Percentiles rank a stretch among this genome's conserved stretches.
Evolutionary conservation across 2,888 invertebrate genomes (phyloP).

Genomic region (Drosophila meridionalis): DNA sequence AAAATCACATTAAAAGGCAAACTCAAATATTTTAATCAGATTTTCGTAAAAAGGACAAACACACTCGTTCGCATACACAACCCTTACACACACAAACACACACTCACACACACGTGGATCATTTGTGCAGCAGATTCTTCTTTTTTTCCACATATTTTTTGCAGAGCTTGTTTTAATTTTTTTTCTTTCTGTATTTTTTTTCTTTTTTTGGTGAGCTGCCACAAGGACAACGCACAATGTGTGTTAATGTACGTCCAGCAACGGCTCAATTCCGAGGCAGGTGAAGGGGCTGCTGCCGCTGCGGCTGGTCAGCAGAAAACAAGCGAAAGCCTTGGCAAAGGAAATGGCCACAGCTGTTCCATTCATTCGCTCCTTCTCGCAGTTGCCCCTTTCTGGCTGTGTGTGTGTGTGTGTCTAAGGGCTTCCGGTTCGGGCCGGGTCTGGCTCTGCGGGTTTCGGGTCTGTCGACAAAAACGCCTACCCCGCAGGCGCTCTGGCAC

Average conservation of each 20-base stretch:
- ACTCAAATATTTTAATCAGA: constrained; percentile 84
- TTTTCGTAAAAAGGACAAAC: constrained; percentile 79
- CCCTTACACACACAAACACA: constrained; percentile 26
- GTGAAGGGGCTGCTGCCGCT: constrained; percentile 29
- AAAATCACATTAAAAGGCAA: constrained; percentile 84
- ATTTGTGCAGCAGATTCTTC: constrained; percentile 40
- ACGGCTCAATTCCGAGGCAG: constrained; percentile 49
- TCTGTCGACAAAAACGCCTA: constrained; percentile 21
- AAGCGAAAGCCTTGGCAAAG: constrained; percentile 60
- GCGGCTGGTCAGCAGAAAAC: constrained; percentile 21
- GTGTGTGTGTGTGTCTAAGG: constrained; percentile 19
- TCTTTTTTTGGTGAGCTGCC: constrained; percentile 34
- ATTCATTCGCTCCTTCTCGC: constrained; percentile 61
- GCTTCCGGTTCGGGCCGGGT: constrained; percentile 58
- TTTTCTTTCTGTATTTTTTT: constrained; percentile 19
- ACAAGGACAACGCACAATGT: constrained; percentile 73
- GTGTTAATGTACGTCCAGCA: constrained; percentile 78
- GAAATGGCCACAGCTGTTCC: constrained; percentile 80
- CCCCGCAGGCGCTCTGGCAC: constrained; percentile 37
- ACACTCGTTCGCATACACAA: constrained; percentile 48
- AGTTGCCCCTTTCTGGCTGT: constrained; percentile 46
- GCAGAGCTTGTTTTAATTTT: constrained; percentile 55
- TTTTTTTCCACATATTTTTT: constrained; percentile 32
- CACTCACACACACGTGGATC: constrained; percentile 40
- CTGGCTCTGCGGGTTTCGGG: constrained; percentile 21